Percentiles rank a stretch among this genome's conserved stretches.
These are phyloP conservation scores for Caracal caracal DNA, from an alignment of 2,113 vertebrate species.

Conservation along the genomic window DNA sequence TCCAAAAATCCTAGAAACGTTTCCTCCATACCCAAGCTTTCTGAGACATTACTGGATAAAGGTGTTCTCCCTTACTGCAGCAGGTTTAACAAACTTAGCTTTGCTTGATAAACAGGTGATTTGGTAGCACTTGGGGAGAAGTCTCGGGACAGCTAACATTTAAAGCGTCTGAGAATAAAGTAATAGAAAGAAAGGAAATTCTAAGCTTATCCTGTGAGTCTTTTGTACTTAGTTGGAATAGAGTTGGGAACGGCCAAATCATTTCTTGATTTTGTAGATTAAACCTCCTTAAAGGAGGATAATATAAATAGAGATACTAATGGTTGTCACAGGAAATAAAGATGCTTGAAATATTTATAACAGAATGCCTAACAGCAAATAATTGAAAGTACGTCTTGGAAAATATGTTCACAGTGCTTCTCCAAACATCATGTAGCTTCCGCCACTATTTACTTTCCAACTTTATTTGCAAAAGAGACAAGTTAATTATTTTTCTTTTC, in stretches of 20 bases:
- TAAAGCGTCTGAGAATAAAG: constrained; percentile 7
- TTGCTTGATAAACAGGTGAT: neutral
- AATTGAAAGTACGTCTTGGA: constrained; percentile 15
- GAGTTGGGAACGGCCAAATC: neutral
- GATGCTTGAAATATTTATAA: constrained; percentile 26
- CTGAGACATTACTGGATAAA: neutral
- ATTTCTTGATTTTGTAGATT: constrained; percentile 40
- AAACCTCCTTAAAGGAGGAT: neutral
- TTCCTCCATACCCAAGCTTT: neutral
- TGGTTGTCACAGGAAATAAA: constrained; percentile 2
- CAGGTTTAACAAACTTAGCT: neutral
- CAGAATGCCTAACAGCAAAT: neutral
- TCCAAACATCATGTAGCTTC: neutral
- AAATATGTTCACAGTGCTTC: neutral
- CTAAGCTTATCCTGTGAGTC: neutral
- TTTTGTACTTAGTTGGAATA: neutral
- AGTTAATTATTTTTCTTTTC: neutral
- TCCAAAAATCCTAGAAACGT: neutral
- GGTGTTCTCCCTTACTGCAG: neutral
- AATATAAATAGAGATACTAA: constrained; percentile 22
- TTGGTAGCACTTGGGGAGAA: neutral
- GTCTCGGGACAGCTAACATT: neutral
- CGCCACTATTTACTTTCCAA: neutral
- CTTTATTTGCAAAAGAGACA: neutral
- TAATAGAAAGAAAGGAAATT: constrained; percentile 10